These are phyloP conservation scores for Hirtodrosophila duncani DNA, from an alignment of 2,888 invertebrate species.

Conservation along the genomic window DNA sequence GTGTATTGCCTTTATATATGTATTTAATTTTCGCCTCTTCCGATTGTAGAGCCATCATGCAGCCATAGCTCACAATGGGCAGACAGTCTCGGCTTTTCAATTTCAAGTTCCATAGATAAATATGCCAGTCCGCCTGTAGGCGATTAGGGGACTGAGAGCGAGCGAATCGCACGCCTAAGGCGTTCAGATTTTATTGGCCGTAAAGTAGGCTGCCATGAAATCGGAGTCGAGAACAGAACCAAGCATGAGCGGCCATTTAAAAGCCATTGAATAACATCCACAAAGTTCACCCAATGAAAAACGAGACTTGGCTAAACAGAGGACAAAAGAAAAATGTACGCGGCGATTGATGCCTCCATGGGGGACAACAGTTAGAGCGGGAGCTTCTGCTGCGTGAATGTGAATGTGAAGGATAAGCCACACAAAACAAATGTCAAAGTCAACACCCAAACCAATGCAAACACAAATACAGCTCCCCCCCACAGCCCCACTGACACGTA, in stretches of 20 bases:
- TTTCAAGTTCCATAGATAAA: constrained; percentile 63
- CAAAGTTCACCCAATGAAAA: constrained; percentile 59
- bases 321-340: constrained; percentile 63
- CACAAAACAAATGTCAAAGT: constrained; percentile 72
- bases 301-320: constrained; percentile 65
- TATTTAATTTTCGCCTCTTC: constrained; percentile 61
- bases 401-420: constrained; percentile 62
- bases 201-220: constrained; percentile 65
- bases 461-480: constrained; percentile 16
- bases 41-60: constrained; percentile 22
- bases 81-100: constrained; percentile 49
- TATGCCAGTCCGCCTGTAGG: constrained; percentile 45
- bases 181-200: constrained; percentile 70
- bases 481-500: constrained; percentile 11
- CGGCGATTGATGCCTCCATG: constrained; percentile 53
- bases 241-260: constrained; percentile 54
- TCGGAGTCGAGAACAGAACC: constrained; percentile 33
- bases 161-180: constrained; percentile 42
- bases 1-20: constrained; percentile 18
- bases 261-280: constrained; percentile 54
- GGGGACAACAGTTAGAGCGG: neutral
- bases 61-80: constrained; percentile 20
- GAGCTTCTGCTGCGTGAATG: constrained; percentile 14
- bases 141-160: constrained; percentile 9
- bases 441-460: constrained; percentile 54